These are phyloP conservation scores for Rhabdomys dilectus DNA, from an alignment of 2,113 vertebrate species.

Conservation along the genomic window DNA sequence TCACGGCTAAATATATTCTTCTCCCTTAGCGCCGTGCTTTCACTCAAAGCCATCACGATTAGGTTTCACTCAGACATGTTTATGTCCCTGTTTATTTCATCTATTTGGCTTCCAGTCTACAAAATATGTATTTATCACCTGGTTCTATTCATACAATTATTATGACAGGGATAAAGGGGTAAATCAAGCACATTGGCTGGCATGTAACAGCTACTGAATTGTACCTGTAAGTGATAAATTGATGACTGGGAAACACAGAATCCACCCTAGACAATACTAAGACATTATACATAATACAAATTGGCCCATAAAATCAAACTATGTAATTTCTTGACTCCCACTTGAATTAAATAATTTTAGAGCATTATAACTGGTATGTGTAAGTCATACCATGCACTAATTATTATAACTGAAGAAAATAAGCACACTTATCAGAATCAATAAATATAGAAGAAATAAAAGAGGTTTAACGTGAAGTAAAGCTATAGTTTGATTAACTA, in stretches of 20 bases:
- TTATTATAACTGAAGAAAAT: background rate
- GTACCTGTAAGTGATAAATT: conserved; percentile 36
- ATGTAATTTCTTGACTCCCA: background rate
- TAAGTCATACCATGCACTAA: background rate
- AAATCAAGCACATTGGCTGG: background rate
- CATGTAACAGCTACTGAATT: background rate
- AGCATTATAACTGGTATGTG: background rate
- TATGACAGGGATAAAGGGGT: background rate
- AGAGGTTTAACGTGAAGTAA: background rate
- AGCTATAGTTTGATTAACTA: background rate
- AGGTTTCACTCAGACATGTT: conserved; percentile 1
- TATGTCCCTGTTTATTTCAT: conserved; percentile 51
- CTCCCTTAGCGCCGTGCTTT: background rate
- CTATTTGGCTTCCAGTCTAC: background rate
- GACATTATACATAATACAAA: background rate
- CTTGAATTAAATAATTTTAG: background rate
- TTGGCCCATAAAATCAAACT: background rate
- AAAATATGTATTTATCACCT: conserved; percentile 50
- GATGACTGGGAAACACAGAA: background rate
- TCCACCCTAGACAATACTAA: background rate
- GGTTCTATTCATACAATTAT: background rate
- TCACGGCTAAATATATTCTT: background rate
- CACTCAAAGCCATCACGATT: background rate
- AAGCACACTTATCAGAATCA: background rate
- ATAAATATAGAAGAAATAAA: background rate